Evolutionary conservation across 2,888 invertebrate genomes (phyloP).

Genomic region (Rhorus exstirpatorius): DNA sequence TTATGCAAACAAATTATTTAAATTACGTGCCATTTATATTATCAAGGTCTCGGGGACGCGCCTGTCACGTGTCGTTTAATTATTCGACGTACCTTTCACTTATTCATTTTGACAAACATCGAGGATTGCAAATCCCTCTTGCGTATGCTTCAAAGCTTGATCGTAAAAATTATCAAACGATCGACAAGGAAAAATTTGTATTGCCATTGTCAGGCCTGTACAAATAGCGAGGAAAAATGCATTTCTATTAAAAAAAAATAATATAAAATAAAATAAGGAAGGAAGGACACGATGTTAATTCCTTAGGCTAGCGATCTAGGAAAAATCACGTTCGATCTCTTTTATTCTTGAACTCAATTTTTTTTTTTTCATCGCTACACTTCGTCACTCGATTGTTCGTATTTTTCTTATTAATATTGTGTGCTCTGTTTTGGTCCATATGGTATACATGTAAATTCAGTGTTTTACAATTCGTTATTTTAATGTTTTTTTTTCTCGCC

Average conservation of each 20-base stretch:
- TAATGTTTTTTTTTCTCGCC: not conserved
- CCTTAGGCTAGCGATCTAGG: conserved; percentile 19
- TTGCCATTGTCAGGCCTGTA: conserved; percentile 36
- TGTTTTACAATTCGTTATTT: conserved; percentile 30
- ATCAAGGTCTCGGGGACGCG: conserved; percentile 57
- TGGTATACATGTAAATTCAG: conserved; percentile 17
- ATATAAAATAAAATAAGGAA: conserved; percentile 1
- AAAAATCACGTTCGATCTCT: conserved; percentile 16
- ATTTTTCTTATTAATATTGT: not conserved
- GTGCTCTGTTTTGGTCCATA: not conserved
- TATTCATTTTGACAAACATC: conserved; percentile 45
- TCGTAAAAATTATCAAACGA: conserved; percentile 3
- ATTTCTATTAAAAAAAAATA: conserved; percentile 14
- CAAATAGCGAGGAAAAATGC: conserved; percentile 20
- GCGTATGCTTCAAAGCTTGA: not conserved
- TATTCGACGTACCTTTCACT: conserved; percentile 58
- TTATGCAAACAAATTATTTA: not conserved
- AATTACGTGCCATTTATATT: not conserved
- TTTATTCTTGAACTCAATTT: conserved; percentile 36
- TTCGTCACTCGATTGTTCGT: conserved; percentile 40
- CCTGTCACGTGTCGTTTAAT: conserved; percentile 31
- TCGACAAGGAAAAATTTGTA: conserved; percentile 11
- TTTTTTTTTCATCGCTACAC: not conserved
- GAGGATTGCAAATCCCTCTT: not conserved
- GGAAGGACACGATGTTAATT: conserved; percentile 39